Percentiles rank a stretch among this genome's conserved stretches.
These are phyloP conservation scores for Hirudinaria manillensis DNA, from an alignment of 2,888 invertebrate genomes.

Conservation along the genomic window DNA sequence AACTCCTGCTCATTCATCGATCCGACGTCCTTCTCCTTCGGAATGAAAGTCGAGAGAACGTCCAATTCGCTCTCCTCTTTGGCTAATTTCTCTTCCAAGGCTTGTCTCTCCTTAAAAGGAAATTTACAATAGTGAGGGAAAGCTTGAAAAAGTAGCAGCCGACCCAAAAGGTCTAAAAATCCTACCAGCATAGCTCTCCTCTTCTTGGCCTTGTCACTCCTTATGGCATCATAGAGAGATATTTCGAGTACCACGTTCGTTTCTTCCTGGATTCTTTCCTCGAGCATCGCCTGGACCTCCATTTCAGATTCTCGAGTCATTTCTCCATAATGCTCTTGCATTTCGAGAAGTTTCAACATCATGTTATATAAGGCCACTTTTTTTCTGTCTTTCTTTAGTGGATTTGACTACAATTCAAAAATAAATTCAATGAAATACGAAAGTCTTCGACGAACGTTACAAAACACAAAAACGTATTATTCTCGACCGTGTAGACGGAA, in stretches of 20 bases:
- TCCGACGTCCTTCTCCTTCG: slow-evolving; percentile 51
- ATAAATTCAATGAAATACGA: not conserved
- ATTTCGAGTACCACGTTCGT: slow-evolving; percentile 49
- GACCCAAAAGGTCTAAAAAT: not conserved
- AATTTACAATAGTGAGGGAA: not conserved
- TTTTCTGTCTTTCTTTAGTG: slow-evolving; percentile 43
- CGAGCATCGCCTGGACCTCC: slow-evolving; percentile 51
- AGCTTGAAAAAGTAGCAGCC: not conserved
- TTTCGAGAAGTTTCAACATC: slow-evolving; percentile 48
- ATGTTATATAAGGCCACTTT: slow-evolving; percentile 53
- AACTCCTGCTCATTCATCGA: slow-evolving; percentile 42
- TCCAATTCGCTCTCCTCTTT: slow-evolving; percentile 54
- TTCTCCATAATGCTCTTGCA: slow-evolving; percentile 48
- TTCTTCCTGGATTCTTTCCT: slow-evolving; percentile 51
- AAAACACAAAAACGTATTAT: not conserved
- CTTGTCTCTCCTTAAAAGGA: slow-evolving; percentile 46
- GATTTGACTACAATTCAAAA: slow-evolving; percentile 17
- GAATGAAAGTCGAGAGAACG: slow-evolving; percentile 54
- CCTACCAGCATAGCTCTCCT: slow-evolving; percentile 51
- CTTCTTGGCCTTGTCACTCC: slow-evolving; percentile 54
- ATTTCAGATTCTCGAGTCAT: slow-evolving; percentile 51
- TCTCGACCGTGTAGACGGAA: slow-evolving; percentile 43
- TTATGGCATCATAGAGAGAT: slow-evolving; percentile 53
- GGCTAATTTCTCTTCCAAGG: slow-evolving; percentile 50
- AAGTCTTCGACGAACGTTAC: not conserved